Evolutionary conservation across 2,888 invertebrate genomes (phyloP), one percentile per base, ranked within the genome.

Genomic region (Brenthis ino): DNA sequence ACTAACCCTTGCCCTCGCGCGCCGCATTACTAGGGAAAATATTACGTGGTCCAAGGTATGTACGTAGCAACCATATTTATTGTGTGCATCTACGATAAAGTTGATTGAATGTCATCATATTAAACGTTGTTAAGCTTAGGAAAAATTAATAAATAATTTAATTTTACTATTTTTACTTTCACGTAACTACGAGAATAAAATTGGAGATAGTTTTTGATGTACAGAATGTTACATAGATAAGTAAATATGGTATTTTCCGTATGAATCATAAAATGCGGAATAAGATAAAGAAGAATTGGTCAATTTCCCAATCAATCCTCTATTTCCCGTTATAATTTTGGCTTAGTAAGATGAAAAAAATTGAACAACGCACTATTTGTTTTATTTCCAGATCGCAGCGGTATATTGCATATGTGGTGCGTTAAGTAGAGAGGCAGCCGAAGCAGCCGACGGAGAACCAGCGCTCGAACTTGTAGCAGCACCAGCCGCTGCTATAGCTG

Each of bases 321-420:
- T 43, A 43, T 43, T 43, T 43, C 37, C 2, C 37, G 8, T 43
- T 8, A 11, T 8, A 37, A 43, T 43, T 43, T 43, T 43, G 37
- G 37, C 37, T 43, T 11, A 8, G 37, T 37, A 11, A 43, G 8
- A 43, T 8, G 11, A 11, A 43, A 11, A 43, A 8, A 43, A 43
- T 11, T 8, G 11, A 43, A 43, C 8, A 43, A 3, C 37, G 8
- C 8, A 43, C 8, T 8, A 43, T 8, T 37, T n/a, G 28, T 37
- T 60, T 51, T 65, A 16, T 54, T 77, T 77, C 6, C 75, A 93
- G 93, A 93, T 95, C 57, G 95, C 96, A 67, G 96, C 97, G 0
- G 93, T 98, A 48, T 97, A 95, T 85, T 96, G 96, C 51, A 94
- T 98, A 11, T 96, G 97, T 64, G 97, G 97, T 0, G 97, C 96